Conservation (phyloP, 1,140 invertebrate genomes). For the Philotrypesis tridentata region DNA sequence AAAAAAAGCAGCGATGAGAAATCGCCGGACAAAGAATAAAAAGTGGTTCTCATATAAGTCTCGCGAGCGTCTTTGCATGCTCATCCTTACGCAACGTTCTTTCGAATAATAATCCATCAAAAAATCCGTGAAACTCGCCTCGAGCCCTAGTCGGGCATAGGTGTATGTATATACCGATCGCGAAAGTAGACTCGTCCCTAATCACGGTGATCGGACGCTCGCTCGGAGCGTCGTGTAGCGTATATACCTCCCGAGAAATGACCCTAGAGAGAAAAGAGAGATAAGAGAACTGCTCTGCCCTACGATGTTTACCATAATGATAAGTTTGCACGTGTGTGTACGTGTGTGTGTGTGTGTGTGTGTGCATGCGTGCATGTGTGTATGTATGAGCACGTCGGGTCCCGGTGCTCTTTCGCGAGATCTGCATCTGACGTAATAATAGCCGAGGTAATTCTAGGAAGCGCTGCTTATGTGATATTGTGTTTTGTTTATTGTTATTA, state of each 20-base stretch:
- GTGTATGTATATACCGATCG: background rate
- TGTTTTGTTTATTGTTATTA: background rate
- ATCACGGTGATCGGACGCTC: slow-evolving; percentile 34
- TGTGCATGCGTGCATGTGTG: background rate
- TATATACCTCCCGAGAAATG: slow-evolving; percentile 16
- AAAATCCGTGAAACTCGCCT: background rate
- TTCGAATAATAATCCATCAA: background rate
- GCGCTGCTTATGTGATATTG: background rate
- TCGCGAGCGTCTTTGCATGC: background rate
- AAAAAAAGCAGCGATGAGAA: background rate
- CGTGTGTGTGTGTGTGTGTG: background rate
- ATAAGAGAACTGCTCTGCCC: slow-evolving; percentile 19
- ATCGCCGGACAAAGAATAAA: background rate
- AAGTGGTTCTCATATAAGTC: background rate
- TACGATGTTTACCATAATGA: slow-evolving; percentile 39
- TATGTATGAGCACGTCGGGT: background rate
- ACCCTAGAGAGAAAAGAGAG: slow-evolving; percentile 8
- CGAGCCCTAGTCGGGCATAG: background rate
- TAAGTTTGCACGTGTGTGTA: slow-evolving; percentile 7
- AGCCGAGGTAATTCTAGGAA: background rate
- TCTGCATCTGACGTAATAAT: slow-evolving; percentile 10
- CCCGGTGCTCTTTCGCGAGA: background rate
- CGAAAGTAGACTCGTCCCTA: background rate
- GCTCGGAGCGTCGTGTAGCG: background rate
- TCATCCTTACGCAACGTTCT: background rate